Evolutionary conservation across 1,140 invertebrate species (phyloP).

Genomic region (Charaxes varanes): DNA sequence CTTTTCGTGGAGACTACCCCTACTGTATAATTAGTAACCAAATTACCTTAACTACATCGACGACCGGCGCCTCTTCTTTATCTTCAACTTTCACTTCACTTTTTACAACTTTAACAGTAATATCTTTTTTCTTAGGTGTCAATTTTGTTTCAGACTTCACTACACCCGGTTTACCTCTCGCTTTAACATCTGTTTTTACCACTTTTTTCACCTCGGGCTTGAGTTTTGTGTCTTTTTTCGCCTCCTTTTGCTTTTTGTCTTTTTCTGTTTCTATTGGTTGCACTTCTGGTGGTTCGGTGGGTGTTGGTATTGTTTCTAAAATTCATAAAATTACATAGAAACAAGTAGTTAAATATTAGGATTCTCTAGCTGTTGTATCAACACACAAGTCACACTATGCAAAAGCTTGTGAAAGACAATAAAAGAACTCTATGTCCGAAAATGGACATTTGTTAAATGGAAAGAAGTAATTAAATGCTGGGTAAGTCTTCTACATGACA

Average conservation of each 20-base stretch:
- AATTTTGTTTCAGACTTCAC: slow-evolving; percentile 36
- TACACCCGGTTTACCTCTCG: slow-evolving; percentile 21
- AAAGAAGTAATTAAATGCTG: too few relatives aligned
- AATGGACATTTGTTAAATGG: too few relatives aligned
- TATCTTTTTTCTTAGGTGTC: slow-evolving; percentile 36
- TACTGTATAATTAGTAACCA: too few relatives aligned
- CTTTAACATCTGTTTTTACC: slow-evolving; percentile 26
- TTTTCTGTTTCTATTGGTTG: slow-evolving; percentile 34
- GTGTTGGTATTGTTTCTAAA: slow-evolving; percentile 27
- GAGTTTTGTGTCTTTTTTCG: slow-evolving; percentile 19
- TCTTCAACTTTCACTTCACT: slow-evolving; percentile 29
- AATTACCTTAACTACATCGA: slow-evolving; percentile 26
- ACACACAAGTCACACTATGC: too few relatives aligned
- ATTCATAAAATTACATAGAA: too few relatives aligned
- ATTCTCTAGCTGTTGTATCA: too few relatives aligned
- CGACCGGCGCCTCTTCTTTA: slow-evolving; percentile 7
- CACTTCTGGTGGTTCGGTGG: slow-evolving; percentile 41
- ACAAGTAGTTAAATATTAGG: too few relatives aligned
- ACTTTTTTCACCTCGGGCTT: slow-evolving; percentile 28
- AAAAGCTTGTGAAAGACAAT: too few relatives aligned
- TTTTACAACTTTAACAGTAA: slow-evolving; percentile 31
- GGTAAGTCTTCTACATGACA: too few relatives aligned
- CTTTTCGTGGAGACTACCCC: too few relatives aligned
- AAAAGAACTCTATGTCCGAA: too few relatives aligned
- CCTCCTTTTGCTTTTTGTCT: slow-evolving; percentile 31